Base-by-base conservation (phyloP, 37 sponge, comb jelly and placozoan species). In the Geodia barretti region DNA sequence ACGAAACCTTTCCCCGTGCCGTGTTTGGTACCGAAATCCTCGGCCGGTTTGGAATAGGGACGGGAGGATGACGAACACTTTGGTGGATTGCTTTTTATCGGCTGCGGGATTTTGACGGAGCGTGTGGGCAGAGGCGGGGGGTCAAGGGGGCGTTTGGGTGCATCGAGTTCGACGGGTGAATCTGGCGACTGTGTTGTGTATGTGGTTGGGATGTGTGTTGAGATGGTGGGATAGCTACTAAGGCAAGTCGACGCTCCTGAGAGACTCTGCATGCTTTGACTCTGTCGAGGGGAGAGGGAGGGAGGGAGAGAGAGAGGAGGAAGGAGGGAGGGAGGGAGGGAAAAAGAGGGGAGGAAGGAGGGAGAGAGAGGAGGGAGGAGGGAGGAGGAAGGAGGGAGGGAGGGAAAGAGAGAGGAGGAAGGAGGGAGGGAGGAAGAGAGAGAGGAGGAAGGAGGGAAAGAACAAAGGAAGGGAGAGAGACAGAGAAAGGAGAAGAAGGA, bases 381-480 rank as follows among this genome's bases (percentile, higher is more conserved):
- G 28, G 68, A 66, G 68, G 28, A 28, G 24, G 30, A 25, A 28
- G 24, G 68, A 66, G n/a, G 28, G 68, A 66, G n/a, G 24, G 68
- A 25, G 60, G 28, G 30, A 66, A 28, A 25, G 30, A 25, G 30
- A 28, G 68, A 25, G 30, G 9, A 28, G 28, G 68, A 25, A 24
- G 28, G 68, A 66, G 68, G 28, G 68, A 66, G 30, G 28, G 68
- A 66, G 68, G 24, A 9, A 25, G 68, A 66, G n/a, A 66, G 68
- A 25, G 68, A 66, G 30, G 28, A 28, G 24, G 68, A 25, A 28
- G 24, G 30, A 25, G 30, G 9, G 68, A 25, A 24, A 28, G 30
- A 25, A 28, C n/a, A 66, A 28, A 66, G 68, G 28, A 24, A 25
- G 68, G 28, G 30, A 66, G 30, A 25, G 68, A 66, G n/a, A 66